Conservation (phyloP, 2,797 vertebrate species). For the Picus viridis region DNA sequence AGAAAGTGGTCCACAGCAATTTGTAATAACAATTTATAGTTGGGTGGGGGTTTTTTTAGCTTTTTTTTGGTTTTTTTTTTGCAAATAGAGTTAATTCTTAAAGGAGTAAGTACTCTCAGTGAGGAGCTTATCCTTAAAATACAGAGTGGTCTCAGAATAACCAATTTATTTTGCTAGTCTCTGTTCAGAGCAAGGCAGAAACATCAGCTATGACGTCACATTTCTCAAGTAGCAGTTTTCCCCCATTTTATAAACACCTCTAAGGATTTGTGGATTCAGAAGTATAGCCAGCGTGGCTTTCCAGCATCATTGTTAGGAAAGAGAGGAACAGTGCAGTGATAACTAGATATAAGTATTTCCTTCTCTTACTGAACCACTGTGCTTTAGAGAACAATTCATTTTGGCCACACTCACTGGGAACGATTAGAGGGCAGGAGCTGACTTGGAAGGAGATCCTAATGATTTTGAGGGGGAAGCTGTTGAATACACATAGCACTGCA, state of each 20-base stretch:
- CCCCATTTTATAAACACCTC: not conserved
- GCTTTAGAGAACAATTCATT: conserved; percentile 76
- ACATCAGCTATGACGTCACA: not conserved
- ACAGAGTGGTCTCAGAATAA: not conserved
- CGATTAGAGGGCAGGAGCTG: conserved; percentile 83
- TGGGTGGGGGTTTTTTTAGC: too few species aligned
- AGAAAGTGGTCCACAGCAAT: not conserved
- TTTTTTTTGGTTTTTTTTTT: not conserved
- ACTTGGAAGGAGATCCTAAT: conserved; percentile 78
- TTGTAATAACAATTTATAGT: not conserved
- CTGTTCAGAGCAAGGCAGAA: not conserved
- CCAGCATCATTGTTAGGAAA: not conserved
- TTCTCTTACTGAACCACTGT: conserved; percentile 24
- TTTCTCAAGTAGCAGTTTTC: conserved; percentile 9
- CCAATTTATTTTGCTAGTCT: not conserved
- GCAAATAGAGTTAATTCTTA: not conserved
- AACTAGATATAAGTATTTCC: not conserved
- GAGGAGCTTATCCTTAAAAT: not conserved
- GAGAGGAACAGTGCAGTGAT: not conserved
- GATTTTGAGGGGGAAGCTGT: conserved; percentile 22
- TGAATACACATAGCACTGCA: not conserved
- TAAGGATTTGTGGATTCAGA: not conserved
- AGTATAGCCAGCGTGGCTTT: not conserved
- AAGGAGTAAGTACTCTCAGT: not conserved
- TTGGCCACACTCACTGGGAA: conserved; percentile 81